phyloP scores from a whole-genome alignment of 2,113 vertebrate genomes.

The Miniopterus natalensis region DNA sequence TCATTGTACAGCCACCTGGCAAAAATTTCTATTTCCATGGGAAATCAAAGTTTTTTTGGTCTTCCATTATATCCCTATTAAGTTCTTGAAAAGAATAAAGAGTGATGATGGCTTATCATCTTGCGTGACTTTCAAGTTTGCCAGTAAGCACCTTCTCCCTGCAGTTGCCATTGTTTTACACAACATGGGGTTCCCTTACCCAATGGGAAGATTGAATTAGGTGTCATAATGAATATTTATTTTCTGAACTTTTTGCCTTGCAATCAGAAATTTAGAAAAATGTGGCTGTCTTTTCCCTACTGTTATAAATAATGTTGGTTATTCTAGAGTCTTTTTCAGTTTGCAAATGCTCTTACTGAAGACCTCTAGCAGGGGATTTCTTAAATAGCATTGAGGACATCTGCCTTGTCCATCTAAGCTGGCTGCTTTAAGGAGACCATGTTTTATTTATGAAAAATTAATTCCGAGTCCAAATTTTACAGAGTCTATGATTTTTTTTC shows the following conservation, averaged over 20 bases:
- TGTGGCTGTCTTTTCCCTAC: background rate
- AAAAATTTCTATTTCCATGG: conserved; percentile 36
- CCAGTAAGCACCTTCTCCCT: background rate
- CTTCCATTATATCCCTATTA: background rate
- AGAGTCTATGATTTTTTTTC: background rate
- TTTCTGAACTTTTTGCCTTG: background rate
- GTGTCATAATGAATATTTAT: background rate
- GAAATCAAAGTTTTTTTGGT: background rate
- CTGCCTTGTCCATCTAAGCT: background rate
- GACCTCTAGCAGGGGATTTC: background rate
- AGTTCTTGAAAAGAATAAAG: background rate
- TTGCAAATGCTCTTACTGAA: background rate
- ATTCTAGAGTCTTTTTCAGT: background rate
- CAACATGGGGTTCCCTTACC: background rate
- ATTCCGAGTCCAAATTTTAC: conserved; percentile 41
- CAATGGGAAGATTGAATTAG: background rate
- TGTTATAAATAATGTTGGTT: conserved; percentile 16
- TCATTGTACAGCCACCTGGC: background rate
- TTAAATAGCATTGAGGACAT: conserved; percentile 4
- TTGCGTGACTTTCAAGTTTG: background rate
- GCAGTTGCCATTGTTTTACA: background rate
- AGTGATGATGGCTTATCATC: background rate
- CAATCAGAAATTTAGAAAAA: conserved; percentile 56
- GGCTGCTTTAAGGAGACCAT: background rate
- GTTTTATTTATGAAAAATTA: conserved; percentile 36